Evolutionary conservation across 2,797 vertebrate genomes (phyloP).

Genomic region (Silurus lanzhouensis): DNA sequence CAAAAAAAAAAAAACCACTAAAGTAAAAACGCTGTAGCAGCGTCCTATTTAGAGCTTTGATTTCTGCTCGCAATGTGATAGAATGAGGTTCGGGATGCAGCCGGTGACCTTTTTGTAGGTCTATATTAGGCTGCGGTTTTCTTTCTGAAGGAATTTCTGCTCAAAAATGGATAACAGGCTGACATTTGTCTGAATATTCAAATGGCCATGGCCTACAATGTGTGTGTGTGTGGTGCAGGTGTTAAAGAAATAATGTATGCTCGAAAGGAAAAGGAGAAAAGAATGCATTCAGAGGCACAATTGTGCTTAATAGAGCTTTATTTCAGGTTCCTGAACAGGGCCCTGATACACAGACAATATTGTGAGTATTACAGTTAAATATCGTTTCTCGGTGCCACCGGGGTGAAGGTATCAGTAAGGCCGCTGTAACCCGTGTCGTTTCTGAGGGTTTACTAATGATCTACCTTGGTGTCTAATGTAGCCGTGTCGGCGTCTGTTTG

Average conservation of each 20-base stretch:
- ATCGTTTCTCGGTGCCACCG: background rate
- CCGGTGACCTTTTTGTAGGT: slow-evolving; percentile 16
- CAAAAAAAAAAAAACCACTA: too few species aligned
- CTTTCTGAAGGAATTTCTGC: slow-evolving; percentile 9
- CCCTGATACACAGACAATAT: slow-evolving; percentile 1
- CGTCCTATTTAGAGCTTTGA: slow-evolving; percentile 3
- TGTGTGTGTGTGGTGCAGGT: background rate
- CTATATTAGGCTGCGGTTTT: background rate
- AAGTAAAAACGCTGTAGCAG: background rate
- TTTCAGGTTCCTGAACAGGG: slow-evolving; percentile 29
- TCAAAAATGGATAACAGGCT: background rate
- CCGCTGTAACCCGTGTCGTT: background rate
- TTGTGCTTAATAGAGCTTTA: slow-evolving; percentile 28
- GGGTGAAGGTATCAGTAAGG: background rate
- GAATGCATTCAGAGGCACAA: background rate
- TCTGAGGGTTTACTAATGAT: background rate
- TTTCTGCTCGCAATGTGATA: slow-evolving; percentile 1
- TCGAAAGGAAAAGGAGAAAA: background rate
- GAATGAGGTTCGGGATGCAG: slow-evolving; percentile 7
- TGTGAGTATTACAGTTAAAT: background rate
- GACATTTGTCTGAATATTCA: background rate
- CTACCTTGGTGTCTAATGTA: background rate
- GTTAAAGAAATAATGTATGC: background rate
- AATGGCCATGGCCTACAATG: background rate
- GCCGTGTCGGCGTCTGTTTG: slow-evolving; percentile 8